Base-by-base conservation (phyloP, 2,113 vertebrate species). In the Atherinomorus stipes region DNA sequence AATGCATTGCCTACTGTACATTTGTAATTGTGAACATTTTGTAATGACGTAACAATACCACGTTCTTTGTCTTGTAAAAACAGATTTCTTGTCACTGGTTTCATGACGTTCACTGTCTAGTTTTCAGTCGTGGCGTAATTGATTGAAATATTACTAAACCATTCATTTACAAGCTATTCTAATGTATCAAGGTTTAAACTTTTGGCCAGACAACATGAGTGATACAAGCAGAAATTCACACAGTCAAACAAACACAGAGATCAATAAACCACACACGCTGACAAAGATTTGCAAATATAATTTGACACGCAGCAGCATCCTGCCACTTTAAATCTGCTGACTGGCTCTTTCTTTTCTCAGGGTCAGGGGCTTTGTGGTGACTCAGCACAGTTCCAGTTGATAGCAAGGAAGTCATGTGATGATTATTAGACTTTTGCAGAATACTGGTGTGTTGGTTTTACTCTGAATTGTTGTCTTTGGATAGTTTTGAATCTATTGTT, bases 271-370 rank as follows among this genome's bases (percentile, higher is more conserved):
- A 54, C 42, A 34, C 7, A 47, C 47, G 56, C 12, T 31, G 45
- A 70, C 40, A 31, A 19, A 10, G 21, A 74, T 59, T 45, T 66
- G 37, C 34, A 38, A 23, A 57, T 34, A 45, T 37, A 61, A 71
- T 63, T 52, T 2, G 13, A 70, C 65, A 54, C 11, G 26, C 38
- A 54, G 42, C 22, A 21, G n/a, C 49, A 11, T 37, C 51, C 59
- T 44, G 62, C 51, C 71, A 58, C 28, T 42, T 34, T 34, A 50
- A 67, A 59, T 28, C 66, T 54, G 76, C 81, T 80, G 71, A 76
- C 56, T 80, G 21, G 31, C 45, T 22, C n/a, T 50, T 64, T 18
- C 40, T 63, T 12, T 13, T 63, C 57, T 71, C 65, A 57, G 75
- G 65, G 56, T 71, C 65, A 71, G 37, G 7, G 23, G 34, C 45